phyloP scores from a whole-genome alignment of 2,888 invertebrate species.

The Pollenia angustigena region DNA sequence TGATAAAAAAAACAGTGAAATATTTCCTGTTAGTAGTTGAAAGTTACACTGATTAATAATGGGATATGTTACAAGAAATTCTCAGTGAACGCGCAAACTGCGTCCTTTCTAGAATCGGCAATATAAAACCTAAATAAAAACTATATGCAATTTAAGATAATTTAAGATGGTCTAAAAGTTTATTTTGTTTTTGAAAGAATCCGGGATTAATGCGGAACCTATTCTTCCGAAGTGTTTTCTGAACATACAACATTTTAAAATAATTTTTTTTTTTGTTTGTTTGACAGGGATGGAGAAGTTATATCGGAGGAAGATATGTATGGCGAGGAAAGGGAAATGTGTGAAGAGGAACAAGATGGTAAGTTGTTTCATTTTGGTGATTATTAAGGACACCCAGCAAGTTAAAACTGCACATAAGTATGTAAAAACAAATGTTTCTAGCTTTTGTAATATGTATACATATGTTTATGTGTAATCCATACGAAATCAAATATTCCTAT shows the following conservation, averaged over 20 bases:
- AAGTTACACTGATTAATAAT: no score
- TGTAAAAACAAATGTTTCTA: not conserved
- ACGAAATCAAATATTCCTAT: not conserved
- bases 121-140: no score
- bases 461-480: not conserved
- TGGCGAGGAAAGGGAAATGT: constrained; percentile 86
- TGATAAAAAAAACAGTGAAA: no score
- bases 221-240: not conserved
- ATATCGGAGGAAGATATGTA: constrained; percentile 86
- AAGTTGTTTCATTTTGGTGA: constrained; percentile 80
- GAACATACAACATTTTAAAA: not conserved
- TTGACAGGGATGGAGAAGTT: constrained; percentile 88
- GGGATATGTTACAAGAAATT: no score
- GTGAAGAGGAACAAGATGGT: constrained; percentile 85
- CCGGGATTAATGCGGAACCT: not conserved
- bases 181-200: no score
- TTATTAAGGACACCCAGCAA: not conserved
- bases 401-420: not conserved
- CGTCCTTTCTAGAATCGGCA: no score
- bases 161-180: no score
- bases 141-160: no score
- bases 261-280: not conserved
- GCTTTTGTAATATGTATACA: not conserved
- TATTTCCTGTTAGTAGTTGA: no score
- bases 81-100: no score